Evolutionary conservation across 2,797 vertebrate species (phyloP).

Genomic region (Phoebastria nigripes): DNA sequence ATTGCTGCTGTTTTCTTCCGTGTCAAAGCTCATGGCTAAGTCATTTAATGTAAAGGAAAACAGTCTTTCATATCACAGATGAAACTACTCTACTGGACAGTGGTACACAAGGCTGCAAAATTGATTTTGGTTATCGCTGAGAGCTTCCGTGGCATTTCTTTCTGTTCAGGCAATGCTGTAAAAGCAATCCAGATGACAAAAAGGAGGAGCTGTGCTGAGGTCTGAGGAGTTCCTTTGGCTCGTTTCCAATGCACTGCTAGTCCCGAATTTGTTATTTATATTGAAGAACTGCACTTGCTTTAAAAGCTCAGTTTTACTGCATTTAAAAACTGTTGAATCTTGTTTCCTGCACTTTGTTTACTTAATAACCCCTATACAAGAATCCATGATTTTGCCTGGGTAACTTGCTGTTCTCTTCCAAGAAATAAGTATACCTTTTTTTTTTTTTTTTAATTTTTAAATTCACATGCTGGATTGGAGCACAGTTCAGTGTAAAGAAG

Average conservation of each 20-base stretch:
- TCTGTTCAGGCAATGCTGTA: background rate
- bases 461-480: background rate
- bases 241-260: background rate
- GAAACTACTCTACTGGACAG: background rate
- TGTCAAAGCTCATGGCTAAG: background rate
- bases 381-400: background rate
- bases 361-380: background rate
- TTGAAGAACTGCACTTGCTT: background rate
- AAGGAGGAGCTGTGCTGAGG: background rate
- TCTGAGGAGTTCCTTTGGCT: background rate
- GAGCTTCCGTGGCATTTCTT: background rate
- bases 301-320: background rate
- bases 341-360: constrained; percentile 5
- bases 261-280: background rate
- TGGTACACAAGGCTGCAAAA: background rate
- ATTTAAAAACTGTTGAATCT: background rate
- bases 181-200: background rate
- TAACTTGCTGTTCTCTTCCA: background rate
- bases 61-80: background rate
- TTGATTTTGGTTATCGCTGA: background rate
- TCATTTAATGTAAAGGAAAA: background rate
- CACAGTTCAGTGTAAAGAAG: background rate
- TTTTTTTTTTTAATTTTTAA: background rate
- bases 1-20: background rate
- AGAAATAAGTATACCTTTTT: background rate